Evolutionary conservation across 2,888 invertebrate species (phyloP), one percentile per base, ranked within the genome.

Genomic region (Cephalotes varians): DNA sequence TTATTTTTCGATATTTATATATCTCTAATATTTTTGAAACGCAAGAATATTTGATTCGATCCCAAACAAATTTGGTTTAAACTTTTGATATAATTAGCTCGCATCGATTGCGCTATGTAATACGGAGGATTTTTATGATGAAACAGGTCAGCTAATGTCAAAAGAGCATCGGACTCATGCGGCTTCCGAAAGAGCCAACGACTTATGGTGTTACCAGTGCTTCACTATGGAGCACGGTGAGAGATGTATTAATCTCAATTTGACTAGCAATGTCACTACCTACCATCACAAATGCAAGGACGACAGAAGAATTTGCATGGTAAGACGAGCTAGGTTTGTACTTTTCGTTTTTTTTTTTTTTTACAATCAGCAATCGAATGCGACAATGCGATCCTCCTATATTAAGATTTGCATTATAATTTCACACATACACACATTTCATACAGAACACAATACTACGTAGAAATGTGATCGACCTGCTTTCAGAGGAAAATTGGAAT

Each of bases 161-260:
- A 96, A 96, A 93, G 96, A 96, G 88, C 98, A 98, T 95, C 96
- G 97, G 90, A 98, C 98, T 0, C 97, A 97, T 86, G 97, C 97
- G 54, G 98, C 98, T 34, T 96, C 96, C 40, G 96, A 97, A 92
- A 97, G 97, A 87, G 96, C 96, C 90, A 97, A 97, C 94, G 97
- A 98, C 93, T 95, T 98, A 76, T 97, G 97, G 96, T 98, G 98
- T 94, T 98, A 97, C 95, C 96, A 96, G 88, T 98, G 98, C 94
- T 96, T 97, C 90, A 97, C 97, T 0, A 97, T 98, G 95, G 96
- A 96, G 7, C 96, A 97, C 54, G 97, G 97, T 7, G 97, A 97
- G 85, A 95, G 95, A 69, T 98, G 98, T 90, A 96, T 96, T 5
- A 96, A 97, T 91, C 95, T 97, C 7, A 54, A 54, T 21, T 40